Conservation (phyloP, 1,140 invertebrate genomes). For the Solen grandis region DNA sequence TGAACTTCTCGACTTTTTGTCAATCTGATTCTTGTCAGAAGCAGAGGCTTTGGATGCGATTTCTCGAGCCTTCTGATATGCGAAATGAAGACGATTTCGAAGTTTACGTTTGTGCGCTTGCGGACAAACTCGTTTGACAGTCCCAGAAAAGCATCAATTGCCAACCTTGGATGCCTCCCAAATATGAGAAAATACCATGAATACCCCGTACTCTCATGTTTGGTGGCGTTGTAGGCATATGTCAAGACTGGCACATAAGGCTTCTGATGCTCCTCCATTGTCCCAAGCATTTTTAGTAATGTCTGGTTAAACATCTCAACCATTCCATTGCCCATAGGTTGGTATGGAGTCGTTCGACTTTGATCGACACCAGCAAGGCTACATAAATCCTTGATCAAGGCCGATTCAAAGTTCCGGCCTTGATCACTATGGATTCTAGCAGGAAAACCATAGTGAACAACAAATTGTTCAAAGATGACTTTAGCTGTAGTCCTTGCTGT, state of each 20-base stretch:
- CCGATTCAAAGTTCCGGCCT: constrained; percentile 26
- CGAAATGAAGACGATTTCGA: constrained; percentile 7
- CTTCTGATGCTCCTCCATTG: constrained; percentile 55
- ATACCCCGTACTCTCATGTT: constrained; percentile 1
- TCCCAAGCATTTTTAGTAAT: too few relatives aligned
- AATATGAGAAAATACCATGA: constrained; percentile 16
- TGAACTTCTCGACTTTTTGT: constrained; percentile 16
- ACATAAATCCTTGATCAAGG: constrained; percentile 52
- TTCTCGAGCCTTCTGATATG: too few relatives aligned
- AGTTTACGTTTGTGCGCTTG: not conserved
- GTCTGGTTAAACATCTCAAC: constrained; percentile 47
- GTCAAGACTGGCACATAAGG: constrained; percentile 24
- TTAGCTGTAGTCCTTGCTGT: too few relatives aligned
- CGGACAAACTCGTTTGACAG: not conserved
- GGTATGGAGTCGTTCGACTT: too few relatives aligned
- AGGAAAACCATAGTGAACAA: too few relatives aligned
- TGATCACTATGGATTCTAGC: too few relatives aligned
- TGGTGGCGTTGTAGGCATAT: constrained; percentile 15
- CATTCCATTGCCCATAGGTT: too few relatives aligned
- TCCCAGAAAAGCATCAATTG: too few relatives aligned
- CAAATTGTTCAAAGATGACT: too few relatives aligned
- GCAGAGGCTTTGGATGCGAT: not conserved
- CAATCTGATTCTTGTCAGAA: constrained; percentile 17
- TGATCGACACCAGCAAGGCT: too few relatives aligned
- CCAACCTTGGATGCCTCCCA: constrained; percentile 3